Conservation (phyloP, 23 tunicate genomes). For the Phallusia fumigata region DNA sequence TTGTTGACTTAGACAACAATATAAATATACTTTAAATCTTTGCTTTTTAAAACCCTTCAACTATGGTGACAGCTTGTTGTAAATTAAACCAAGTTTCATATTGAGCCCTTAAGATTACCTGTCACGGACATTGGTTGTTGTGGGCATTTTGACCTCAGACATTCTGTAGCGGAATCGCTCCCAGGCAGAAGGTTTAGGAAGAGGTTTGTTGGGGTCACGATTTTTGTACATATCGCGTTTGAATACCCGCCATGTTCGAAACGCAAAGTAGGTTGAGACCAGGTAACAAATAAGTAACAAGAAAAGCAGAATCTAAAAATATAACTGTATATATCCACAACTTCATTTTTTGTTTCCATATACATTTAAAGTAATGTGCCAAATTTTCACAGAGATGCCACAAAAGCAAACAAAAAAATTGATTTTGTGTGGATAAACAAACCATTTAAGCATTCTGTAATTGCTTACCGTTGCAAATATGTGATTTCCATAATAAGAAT, state of each 20-base stretch:
- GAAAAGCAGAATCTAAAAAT: constrained; percentile 45
- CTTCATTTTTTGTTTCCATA: too few relatives aligned
- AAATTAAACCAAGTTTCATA: too few relatives aligned
- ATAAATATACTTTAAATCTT: too few relatives aligned
- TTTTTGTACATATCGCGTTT: constrained; percentile 67
- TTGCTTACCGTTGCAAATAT: constrained; percentile 76
- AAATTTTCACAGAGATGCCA: too few relatives aligned
- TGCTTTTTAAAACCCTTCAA: too few relatives aligned
- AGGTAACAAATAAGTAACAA: constrained; percentile 44
- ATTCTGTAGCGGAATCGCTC: constrained; percentile 49
- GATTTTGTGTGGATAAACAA: too few relatives aligned
- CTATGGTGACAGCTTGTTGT: too few relatives aligned
- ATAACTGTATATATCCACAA: too few relatives aligned
- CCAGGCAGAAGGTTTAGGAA: constrained; percentile 65
- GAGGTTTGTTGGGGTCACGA: neutral
- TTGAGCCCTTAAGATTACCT: neutral
- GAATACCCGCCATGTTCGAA: constrained; percentile 67
- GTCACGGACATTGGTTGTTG: constrained; percentile 10
- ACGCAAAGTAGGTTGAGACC: constrained; percentile 62
- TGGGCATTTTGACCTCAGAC: constrained; percentile 36
- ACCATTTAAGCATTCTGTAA: too few relatives aligned
- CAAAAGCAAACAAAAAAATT: too few relatives aligned
- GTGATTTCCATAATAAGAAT: constrained; percentile 85
- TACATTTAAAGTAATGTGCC: too few relatives aligned
- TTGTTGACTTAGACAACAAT: too few relatives aligned